Evolutionary conservation across 2,888 invertebrate genomes (phyloP), one percentile per base, ranked within the genome.

Genomic region (Chironomus riparius): DNA sequence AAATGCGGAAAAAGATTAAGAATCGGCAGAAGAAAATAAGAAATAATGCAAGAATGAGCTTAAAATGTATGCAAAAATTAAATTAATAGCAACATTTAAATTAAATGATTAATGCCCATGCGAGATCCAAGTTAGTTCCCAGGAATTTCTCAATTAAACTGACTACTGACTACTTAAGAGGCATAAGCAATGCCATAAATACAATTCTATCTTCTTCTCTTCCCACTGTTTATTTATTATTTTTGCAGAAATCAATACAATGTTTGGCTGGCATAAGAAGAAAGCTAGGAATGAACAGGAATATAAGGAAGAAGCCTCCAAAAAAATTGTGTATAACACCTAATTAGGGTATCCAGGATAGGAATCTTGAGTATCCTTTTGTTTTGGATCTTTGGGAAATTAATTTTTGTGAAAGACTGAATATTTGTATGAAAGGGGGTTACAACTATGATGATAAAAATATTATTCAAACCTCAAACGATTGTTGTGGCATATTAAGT

Each of bases 51-150:
- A 38, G 56, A 56, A 56, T 56, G 18, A 56, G 18, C 18, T 56
- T 22, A 65, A 68, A 68, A 47, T 68, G 15, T 68, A 68, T 68
- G 68, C 68, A 68, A 68, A 22, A 28, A 68, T 38, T 47, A 68
- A 68, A 38, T 68, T 28, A 38, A 68, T 68, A 28, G 47, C 68
- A 68, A 68, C 15, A 68, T 68, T 68, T 68, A 68, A 68, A 68
- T 68, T 68, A 47, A 38, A 68, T 68, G 68, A 68, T 68, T 68
- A 68, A 68, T 68, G 68, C 68, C 18, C 18, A 38, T 47, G 47
- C 13, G 15, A n/a, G n/a, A 13, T 68, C 38, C 68, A 56, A 56
- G 56, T 56, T 18, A 56, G 56, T 56, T 68, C 68, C 28, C 38
- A 28, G 68, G 21, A 47, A 68, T 68, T 65, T 65, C 65, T 68